Conservation (phyloP, 1,140 invertebrate genomes). For the Plectrocnemia conspersa region DNA sequence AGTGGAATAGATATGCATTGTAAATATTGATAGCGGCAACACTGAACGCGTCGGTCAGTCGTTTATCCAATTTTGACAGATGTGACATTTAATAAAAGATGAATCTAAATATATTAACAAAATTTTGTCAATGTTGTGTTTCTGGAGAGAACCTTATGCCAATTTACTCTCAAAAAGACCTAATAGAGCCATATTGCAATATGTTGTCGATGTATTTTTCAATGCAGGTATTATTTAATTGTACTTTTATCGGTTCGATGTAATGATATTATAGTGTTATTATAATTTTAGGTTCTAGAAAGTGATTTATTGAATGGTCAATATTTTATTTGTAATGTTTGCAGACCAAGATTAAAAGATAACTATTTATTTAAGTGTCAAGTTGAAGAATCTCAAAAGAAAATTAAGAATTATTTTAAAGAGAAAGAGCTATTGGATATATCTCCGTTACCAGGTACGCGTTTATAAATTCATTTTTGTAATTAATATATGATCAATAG, state of each 20-base stretch:
- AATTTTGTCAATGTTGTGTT: slow-evolving; percentile 13
- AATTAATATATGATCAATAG: neutral
- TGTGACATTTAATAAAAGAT: too few species aligned
- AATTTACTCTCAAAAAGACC: neutral
- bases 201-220: slow-evolving; percentile 7
- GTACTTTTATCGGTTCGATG: neutral
- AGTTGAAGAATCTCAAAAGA: slow-evolving; percentile 14
- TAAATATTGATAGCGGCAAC: too few species aligned
- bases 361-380: slow-evolving; percentile 18
- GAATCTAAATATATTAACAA: too few species aligned
- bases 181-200: neutral
- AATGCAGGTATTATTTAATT: slow-evolving; percentile 7
- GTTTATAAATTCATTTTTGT: slow-evolving; percentile 5
- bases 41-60: too few species aligned
- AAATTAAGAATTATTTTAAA: slow-evolving; percentile 8
- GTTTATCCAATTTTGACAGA: too few species aligned
- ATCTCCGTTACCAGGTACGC: neutral
- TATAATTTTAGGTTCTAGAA: slow-evolving; percentile 4
- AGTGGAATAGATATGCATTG: too few species aligned
- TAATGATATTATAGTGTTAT: neutral
- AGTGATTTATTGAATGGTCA: neutral
- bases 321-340: slow-evolving; percentile 4
- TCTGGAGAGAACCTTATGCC: neutral
- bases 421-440: neutral
- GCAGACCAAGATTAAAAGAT: slow-evolving; percentile 9